phyloP scores from a whole-genome alignment of 2,113 vertebrate genomes.

The Pelodiscus sinensis region DNA sequence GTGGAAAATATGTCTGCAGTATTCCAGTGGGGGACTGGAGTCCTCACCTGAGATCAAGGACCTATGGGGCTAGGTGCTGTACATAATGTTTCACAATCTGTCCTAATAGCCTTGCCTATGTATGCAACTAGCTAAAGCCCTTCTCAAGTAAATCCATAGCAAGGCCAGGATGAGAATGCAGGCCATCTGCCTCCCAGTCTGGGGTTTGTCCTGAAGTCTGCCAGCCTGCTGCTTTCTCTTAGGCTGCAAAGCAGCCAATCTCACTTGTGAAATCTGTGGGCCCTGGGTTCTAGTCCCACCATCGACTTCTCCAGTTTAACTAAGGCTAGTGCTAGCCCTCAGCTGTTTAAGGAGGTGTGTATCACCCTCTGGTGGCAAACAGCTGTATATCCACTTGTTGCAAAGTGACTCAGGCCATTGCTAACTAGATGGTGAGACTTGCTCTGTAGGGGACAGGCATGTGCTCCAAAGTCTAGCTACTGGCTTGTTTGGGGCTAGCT shows the following conservation, averaged over 20 bases:
- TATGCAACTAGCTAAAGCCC: neutral
- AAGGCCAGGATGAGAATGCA: neutral
- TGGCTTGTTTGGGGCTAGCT: neutral
- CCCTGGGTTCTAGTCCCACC: neutral
- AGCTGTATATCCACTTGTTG: neutral
- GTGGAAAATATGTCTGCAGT: neutral
- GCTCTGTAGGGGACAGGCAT: neutral
- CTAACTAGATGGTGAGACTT: neutral
- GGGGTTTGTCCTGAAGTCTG: neutral
- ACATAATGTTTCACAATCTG: neutral
- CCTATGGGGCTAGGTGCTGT: neutral
- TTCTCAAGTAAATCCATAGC: neutral
- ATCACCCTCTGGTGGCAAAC: neutral
- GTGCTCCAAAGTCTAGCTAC: neutral
- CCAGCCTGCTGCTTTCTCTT: neutral
- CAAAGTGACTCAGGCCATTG: neutral
- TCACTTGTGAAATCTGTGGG: neutral
- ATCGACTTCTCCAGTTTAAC: neutral
- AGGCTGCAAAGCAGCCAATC: neutral
- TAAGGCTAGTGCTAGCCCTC: neutral
- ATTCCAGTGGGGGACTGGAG: fast-evolving
- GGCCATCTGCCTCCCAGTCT: neutral
- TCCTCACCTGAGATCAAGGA: fast-evolving
- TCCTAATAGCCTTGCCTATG: neutral
- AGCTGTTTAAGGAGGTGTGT: neutral